phyloP scores from a whole-genome alignment of 1,140 invertebrate species.

The Dreissena rostriformis region DNA sequence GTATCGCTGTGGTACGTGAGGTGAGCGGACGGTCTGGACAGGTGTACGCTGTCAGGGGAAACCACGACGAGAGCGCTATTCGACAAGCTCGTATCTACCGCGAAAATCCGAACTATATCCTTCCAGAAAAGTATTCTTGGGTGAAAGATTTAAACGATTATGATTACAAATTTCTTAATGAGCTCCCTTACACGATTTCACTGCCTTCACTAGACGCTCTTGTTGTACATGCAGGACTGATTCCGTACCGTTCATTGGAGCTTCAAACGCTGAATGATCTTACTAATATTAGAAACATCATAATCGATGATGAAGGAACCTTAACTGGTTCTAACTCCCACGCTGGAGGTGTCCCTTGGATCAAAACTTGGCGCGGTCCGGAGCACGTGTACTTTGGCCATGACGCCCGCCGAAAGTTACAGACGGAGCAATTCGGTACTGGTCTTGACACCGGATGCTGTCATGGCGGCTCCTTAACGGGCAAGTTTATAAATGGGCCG shows the following conservation, averaged over 20 bases:
- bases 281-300: constrained; percentile 79
- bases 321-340: constrained; percentile 57
- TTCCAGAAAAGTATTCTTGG: constrained; percentile 73
- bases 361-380: constrained; percentile 78
- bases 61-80: constrained; percentile 74
- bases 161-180: constrained; percentile 73
- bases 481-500: constrained; percentile 66
- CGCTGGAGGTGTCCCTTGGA: constrained; percentile 76
- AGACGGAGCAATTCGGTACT: constrained; percentile 74
- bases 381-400: constrained; percentile 82
- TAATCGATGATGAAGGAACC: constrained; percentile 52
- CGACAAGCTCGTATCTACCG: constrained; percentile 43
- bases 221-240: constrained; percentile 81
- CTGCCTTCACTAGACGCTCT: constrained; percentile 75
- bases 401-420: constrained; percentile 76
- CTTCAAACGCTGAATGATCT: constrained; percentile 71
- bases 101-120: constrained; percentile 51
- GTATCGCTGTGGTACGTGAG: constrained; percentile 70
- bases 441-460: constrained; percentile 81
- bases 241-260: constrained; percentile 74
- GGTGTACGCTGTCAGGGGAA: constrained; percentile 70
- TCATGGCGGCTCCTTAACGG: constrained; percentile 75
- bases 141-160: constrained; percentile 68
- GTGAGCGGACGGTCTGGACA: constrained; percentile 43
- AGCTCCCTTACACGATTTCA: constrained; percentile 79